Base-by-base conservation (phyloP, 1,140 invertebrate species). In the Diachasma alloeum region DNA sequence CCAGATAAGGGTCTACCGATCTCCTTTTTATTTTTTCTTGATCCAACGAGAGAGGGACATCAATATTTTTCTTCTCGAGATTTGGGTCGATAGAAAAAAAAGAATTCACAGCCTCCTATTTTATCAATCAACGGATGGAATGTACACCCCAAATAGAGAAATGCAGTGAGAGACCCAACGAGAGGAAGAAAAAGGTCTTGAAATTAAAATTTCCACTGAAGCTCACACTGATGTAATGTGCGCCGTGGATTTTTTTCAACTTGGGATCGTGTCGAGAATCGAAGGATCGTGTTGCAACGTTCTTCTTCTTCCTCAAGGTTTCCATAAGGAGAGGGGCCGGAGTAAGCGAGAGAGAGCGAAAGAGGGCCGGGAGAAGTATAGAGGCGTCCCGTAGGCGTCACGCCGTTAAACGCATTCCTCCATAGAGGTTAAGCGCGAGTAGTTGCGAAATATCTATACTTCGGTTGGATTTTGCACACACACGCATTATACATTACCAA, bases 341-440 rank as follows among this genome's bases (percentile, higher is more conserved):
- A 48, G 13, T 8, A 48, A 48, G 4, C 10, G 17, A 59, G 53
- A 26, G 53, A 59, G 53, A 9, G n/a, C n/a, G 53, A 59, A 19
- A 84, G 82, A 80, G 80, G 78, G 81, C 82, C 86, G 48, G 77
- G 46, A 31, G 67, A 81, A 24, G 53, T 69, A 42, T 87, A 87
- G 82, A 88, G 86, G 87, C 86, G 87, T 89, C 87, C 87, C 85
- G 88, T 90, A 90, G 88, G 88, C 88, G 88, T 90, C 81, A 80
- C 88, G 84, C 78, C 85, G 87, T 89, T 90, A 89, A 90, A 89
- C 87, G 87, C 88, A 90, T 90, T 90, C 87, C 87, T 87, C 77
- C 85, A 88, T 88, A 89, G 87, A 89, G 88, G 87, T 87, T 89
- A 87, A 83, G 81, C 74, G 79, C 74, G 46, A 15, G 44, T 59